phyloP scores from a whole-genome alignment of 2,113 vertebrate species.

The Daphoenositta chrysoptera region DNA sequence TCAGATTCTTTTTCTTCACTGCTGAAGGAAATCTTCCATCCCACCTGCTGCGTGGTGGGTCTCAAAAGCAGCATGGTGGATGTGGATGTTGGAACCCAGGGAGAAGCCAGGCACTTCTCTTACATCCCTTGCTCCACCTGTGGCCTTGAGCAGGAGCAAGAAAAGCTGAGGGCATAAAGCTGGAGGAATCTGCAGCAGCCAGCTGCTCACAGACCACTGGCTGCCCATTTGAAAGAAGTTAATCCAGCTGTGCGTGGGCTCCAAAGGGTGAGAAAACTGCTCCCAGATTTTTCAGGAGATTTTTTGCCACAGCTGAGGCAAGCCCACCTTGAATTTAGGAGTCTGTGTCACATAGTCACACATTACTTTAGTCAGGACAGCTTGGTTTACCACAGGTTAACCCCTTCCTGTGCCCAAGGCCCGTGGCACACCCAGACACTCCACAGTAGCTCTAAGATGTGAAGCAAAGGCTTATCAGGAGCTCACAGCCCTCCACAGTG shows the following conservation, averaged over 20 bases:
- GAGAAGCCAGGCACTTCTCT: neutral
- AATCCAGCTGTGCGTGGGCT: rapidly evolving
- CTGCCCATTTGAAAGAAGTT: neutral
- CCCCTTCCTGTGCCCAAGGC: neutral
- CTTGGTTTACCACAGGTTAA: neutral
- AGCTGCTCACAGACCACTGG: neutral
- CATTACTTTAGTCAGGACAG: neutral
- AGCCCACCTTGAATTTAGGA: neutral
- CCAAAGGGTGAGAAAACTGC: neutral
- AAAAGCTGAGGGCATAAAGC: neutral
- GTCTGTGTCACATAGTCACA: neutral
- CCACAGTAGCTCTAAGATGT: neutral
- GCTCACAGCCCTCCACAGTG: neutral
- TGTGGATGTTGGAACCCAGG: neutral
- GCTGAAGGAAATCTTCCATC: neutral
- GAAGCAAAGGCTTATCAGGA: conserved; percentile 14
- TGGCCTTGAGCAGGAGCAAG: neutral
- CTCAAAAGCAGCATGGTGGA: neutral
- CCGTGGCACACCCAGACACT: neutral
- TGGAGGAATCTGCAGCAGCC: neutral
- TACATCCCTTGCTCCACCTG: neutral
- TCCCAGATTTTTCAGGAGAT: neutral
- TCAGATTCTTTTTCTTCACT: neutral
- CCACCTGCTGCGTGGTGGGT: rapidly evolving
- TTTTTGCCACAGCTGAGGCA: neutral